These are phyloP conservation scores for Hydropsyche tenuis DNA, from an alignment of 1,140 invertebrate genomes.

Conservation along the genomic window DNA sequence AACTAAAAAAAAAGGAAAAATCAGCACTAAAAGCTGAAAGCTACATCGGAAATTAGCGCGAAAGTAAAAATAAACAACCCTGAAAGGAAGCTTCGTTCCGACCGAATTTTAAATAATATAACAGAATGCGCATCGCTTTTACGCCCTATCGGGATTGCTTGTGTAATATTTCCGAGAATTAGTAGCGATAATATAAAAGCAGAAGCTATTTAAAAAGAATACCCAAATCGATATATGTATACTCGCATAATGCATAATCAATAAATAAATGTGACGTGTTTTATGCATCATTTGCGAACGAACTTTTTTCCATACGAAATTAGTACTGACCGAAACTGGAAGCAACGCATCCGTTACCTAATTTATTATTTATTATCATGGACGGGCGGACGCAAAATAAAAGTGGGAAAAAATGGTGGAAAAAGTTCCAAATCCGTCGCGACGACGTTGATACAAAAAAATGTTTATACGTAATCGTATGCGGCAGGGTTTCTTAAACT, in stretches of 20 bases:
- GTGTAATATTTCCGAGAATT: not conserved
- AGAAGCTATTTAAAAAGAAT: not conserved
- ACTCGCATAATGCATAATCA: slow-evolving; percentile 11
- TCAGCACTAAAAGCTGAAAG: not conserved
- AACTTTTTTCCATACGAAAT: slow-evolving; percentile 24
- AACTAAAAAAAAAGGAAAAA: not conserved
- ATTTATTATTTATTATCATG: slow-evolving; percentile 20
- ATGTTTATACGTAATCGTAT: too few species aligned
- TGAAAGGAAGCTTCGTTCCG: not conserved
- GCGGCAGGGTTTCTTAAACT: too few species aligned
- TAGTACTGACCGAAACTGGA: not conserved
- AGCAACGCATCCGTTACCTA: slow-evolving; percentile 1
- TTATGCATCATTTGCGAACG: slow-evolving; percentile 17
- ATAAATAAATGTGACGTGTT: slow-evolving; percentile 12
- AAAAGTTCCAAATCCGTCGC: slow-evolving; percentile 1
- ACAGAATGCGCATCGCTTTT: not conserved
- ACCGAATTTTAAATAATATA: not conserved
- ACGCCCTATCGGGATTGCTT: not conserved
- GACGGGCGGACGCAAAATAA: not conserved
- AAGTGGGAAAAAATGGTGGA: not conserved
- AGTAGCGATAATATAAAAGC: not conserved
- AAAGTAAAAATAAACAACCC: slow-evolving; percentile 5
- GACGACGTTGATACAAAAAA: not conserved
- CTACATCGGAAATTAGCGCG: not conserved
- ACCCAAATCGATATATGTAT: not conserved